Evolutionary conservation across 2,797 vertebrate species (phyloP).

Genomic region (Alosa sapidissima): DNA sequence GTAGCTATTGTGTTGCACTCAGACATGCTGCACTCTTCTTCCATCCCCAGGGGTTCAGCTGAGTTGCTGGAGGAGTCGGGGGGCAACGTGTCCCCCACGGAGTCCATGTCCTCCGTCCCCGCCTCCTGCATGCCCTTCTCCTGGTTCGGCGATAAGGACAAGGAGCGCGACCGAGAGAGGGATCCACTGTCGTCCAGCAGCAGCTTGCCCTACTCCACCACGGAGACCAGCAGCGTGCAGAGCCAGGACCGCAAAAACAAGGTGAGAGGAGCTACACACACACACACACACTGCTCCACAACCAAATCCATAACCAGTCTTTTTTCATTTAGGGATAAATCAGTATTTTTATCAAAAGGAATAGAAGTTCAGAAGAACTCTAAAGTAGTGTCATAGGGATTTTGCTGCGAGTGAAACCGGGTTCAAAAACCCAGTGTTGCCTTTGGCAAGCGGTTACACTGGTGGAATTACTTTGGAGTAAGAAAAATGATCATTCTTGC

Average conservation of each 20-base stretch:
- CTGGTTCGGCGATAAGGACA: constrained; percentile 89
- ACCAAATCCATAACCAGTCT: background rate
- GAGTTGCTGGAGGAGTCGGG: constrained; percentile 86
- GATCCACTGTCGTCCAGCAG: constrained; percentile 83
- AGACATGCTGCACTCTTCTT: background rate
- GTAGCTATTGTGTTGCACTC: background rate
- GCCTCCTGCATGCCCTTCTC: constrained; percentile 94
- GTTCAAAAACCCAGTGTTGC: background rate
- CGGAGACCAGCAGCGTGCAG: constrained; percentile 75
- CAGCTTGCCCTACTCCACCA: constrained; percentile 75
- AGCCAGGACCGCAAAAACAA: constrained; percentile 84
- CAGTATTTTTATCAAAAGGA: background rate
- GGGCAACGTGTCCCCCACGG: constrained; percentile 85
- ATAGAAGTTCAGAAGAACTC: background rate
- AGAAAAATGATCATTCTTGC: constrained; percentile 7
- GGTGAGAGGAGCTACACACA: constrained; percentile 63
- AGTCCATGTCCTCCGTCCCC: constrained; percentile 88
- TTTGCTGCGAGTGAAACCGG: background rate
- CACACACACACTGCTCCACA: background rate
- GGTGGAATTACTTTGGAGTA: background rate
- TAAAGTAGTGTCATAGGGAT: background rate
- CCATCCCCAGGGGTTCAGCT: constrained; percentile 77
- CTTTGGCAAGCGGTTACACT: background rate
- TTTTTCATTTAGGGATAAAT: background rate
- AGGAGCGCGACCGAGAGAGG: constrained; percentile 79